phyloP scores from a whole-genome alignment of 2,888 invertebrate genomes.

The Tenthredo amoena region DNA sequence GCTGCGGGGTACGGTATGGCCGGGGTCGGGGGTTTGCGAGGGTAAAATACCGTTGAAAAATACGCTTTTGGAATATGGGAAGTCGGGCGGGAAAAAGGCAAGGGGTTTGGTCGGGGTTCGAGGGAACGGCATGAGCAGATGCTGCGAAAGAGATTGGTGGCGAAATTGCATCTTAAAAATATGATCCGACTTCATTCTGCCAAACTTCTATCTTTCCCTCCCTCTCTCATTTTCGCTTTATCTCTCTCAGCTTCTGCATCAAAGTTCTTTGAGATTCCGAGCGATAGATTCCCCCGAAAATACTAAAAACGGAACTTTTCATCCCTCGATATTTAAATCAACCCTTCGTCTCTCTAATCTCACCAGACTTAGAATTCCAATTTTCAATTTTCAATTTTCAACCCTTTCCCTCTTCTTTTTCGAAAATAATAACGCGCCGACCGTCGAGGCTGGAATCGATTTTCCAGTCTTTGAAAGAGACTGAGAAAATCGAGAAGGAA shows the following conservation, averaged over 20 bases:
- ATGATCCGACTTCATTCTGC: constrained; percentile 72
- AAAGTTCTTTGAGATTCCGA: neutral
- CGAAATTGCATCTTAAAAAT: constrained; percentile 76
- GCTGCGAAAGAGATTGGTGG: constrained; percentile 71
- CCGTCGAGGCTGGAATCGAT: neutral
- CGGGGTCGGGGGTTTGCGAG: neutral
- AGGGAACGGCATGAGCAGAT: constrained; percentile 62
- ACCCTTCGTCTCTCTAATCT: neutral
- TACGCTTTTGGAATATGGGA: constrained; percentile 55
- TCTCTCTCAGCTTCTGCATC: neutral
- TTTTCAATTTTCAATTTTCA: neutral
- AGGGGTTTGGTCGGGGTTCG: constrained; percentile 47
- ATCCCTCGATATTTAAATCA: neutral
- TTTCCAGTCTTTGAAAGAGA: neutral
- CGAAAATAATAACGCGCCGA: neutral
- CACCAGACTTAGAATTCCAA: too few species aligned
- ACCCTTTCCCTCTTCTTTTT: too few species aligned
- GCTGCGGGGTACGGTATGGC: neutral
- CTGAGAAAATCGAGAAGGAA: neutral
- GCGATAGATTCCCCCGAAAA: neutral
- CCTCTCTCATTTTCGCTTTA: neutral
- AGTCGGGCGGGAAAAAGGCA: constrained; percentile 48
- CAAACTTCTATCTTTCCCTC: constrained; percentile 45
- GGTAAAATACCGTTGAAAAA: constrained; percentile 10
- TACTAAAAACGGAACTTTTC: neutral